Evolutionary conservation across 2,888 invertebrate genomes (phyloP).

Genomic region (Magallana nippona): DNA sequence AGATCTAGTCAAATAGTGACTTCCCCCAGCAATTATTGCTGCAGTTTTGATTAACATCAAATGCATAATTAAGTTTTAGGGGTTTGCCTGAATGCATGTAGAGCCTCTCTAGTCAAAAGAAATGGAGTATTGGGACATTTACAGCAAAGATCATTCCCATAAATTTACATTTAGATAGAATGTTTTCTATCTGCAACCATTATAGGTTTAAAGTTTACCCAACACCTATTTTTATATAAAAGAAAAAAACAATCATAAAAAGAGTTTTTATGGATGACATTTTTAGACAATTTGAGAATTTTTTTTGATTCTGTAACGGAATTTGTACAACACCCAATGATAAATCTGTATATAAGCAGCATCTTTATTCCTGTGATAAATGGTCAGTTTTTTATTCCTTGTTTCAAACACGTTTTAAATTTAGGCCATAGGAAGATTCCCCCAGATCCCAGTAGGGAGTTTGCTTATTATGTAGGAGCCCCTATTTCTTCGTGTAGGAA

Average conservation of each 20-base stretch:
- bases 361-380: not conserved
- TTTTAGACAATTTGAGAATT: not conserved
- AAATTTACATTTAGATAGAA: too few species aligned
- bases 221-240: not conserved
- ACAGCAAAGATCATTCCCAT: not conserved
- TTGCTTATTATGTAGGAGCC: not conserved
- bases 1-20: not conserved
- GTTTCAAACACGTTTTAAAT: not conserved
- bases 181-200: not conserved
- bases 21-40: not conserved
- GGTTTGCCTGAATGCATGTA: not conserved
- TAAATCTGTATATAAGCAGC: not conserved
- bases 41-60: constrained; percentile 30
- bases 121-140: not conserved
- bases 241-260: not conserved
- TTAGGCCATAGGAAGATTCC: not conserved
- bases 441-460: not conserved
- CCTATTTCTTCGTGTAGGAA: not conserved
- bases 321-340: not conserved
- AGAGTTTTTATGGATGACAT: not conserved
- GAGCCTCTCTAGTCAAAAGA: not conserved
- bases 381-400: not conserved
- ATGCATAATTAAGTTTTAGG: constrained; percentile 11
- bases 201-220: too few species aligned
- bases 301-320: not conserved